Evolutionary conservation across 1,140 invertebrate genomes (phyloP), one percentile per base, ranked within the genome.

Genomic region (Trypoxylus dichotomus): DNA sequence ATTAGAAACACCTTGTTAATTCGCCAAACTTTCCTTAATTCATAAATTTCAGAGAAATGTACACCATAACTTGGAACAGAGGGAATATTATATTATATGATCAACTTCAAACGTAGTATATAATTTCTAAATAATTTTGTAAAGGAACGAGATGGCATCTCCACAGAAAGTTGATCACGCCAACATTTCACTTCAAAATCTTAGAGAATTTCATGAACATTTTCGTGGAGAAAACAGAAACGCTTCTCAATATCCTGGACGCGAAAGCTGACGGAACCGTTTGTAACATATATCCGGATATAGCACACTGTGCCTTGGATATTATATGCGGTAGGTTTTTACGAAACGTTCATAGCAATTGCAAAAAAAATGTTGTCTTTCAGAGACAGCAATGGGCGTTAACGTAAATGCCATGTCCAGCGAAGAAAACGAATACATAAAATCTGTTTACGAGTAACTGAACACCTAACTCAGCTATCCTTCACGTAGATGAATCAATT

Each of bases 101-200:
- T n/a, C n/a, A n/a, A n/a, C n/a, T n/a, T n/a, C n/a, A n/a, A n/a
- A n/a, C n/a, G n/a, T n/a, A n/a, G 32, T 32, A 68, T 27, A 68
- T 27, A 11, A 15, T 68, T 2, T 11, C 24, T 5, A 11, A 27
- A 27, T 68, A 68, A 68, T 7, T 24, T 68, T 25, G 6, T 68
- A 25, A 3, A 77, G 81, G 81, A 25, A 54, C 78, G 19, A 94
- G 94, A 83, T 97, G 96, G 96, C 90, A 91, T 72, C 86, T 87
- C 6, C 88, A 94, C 24, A 88, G 96, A 19, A 95, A 94, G 86
- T 88, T 96, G 60, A 87, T 98, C 10, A 97, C 96, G 1, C 96
- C 96, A 32, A 93, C 95, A 0, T 97, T 98, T 85, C 96, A 97
- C 86, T 96, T 96, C 83, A 91, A 92, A 77, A 96, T 98, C 72